phyloP scores from a whole-genome alignment of 2,888 invertebrate genomes.

The Cryptocephalus moraei region DNA sequence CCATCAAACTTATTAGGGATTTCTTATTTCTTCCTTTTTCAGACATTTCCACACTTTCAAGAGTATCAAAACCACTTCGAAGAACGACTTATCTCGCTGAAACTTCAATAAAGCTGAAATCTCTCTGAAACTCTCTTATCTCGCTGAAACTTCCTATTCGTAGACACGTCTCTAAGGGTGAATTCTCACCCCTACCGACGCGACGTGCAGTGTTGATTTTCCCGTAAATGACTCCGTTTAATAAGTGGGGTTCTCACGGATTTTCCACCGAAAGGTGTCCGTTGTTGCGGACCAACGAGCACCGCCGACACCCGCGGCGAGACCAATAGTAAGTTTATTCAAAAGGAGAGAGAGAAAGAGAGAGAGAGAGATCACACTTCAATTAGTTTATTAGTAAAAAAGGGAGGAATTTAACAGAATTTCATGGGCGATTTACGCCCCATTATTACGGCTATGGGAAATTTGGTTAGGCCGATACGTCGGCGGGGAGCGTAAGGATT shows the following conservation, averaged over 20 bases:
- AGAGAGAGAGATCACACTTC: constrained; percentile 3
- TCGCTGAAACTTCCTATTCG: too few species aligned
- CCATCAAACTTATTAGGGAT: too few species aligned
- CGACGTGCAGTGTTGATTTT: background rate
- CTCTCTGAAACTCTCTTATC: too few species aligned
- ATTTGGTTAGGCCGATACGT: constrained; percentile 2
- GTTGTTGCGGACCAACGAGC: background rate
- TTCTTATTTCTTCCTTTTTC: too few species aligned
- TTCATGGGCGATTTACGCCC: constrained; percentile 14
- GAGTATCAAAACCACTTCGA: too few species aligned
- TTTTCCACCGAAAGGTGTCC: background rate
- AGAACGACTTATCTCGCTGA: too few species aligned
- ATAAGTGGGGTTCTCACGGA: background rate
- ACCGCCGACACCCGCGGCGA: background rate
- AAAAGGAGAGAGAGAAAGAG: too few species aligned
- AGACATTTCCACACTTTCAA: too few species aligned
- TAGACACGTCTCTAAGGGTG: too few species aligned
- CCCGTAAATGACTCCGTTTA: background rate
- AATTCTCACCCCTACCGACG: too few species aligned
- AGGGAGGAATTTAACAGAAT: constrained; percentile 17
- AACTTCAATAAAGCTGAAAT: too few species aligned
- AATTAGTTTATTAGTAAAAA: constrained; percentile 8
- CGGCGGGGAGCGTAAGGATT: too few species aligned
- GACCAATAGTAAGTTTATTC: background rate
- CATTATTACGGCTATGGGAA: constrained; percentile 13